These are phyloP conservation scores for Tenthredo livida DNA, from an alignment of 2,888 invertebrate species.

Conservation along the genomic window DNA sequence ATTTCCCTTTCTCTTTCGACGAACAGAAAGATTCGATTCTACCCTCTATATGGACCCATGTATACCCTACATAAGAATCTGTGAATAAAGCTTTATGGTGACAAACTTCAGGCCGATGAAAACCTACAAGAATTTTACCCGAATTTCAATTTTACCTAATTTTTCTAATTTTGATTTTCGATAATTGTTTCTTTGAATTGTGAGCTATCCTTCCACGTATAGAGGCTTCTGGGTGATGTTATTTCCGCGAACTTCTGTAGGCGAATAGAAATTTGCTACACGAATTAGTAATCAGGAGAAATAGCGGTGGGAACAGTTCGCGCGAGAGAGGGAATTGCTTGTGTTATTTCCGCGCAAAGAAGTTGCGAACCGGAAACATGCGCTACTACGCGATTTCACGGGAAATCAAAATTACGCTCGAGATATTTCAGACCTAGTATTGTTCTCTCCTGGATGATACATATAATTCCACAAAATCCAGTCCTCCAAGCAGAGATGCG, in stretches of 20 bases:
- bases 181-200: not conserved
- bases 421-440: not conserved
- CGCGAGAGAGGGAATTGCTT: not conserved
- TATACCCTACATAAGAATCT: not conserved
- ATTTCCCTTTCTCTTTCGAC: slow-evolving; percentile 24
- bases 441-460: not conserved
- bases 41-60: not conserved
- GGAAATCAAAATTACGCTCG: slow-evolving; percentile 16
- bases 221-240: not conserved
- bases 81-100: not conserved
- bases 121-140: not conserved
- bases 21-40: slow-evolving; percentile 39
- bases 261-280: not conserved
- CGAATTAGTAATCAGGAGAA: not conserved
- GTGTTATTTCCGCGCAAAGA: slow-evolving; percentile 3
- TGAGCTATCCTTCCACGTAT: not conserved
- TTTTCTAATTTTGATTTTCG: too few species aligned
- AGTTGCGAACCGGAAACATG: not conserved
- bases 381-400: not conserved
- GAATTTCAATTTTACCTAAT: not conserved
- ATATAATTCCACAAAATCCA: not conserved
- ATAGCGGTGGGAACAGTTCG: not conserved
- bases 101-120: not conserved
- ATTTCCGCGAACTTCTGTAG: not conserved
- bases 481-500: not conserved